Evolutionary conservation across 2,797 vertebrate species (phyloP).

Genomic region (Chiroxiphia lanceolata): DNA sequence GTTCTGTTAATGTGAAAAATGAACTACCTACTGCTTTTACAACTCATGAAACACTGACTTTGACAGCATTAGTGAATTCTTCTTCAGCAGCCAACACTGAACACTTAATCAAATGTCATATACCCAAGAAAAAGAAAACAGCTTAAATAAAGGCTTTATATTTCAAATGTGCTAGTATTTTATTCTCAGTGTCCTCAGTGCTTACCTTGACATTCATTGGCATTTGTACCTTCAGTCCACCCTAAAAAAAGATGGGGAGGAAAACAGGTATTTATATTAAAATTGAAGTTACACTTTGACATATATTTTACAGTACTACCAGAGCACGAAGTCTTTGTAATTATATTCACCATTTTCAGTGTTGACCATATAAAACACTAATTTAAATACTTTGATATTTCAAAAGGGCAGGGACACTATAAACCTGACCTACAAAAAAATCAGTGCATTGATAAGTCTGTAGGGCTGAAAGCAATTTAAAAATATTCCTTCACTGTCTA

Average conservation of each 20-base stretch:
- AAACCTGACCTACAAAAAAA: not conserved
- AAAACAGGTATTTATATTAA: not conserved
- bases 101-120: not conserved
- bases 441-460: not conserved
- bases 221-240: slow-evolving; percentile 83
- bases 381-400: not conserved
- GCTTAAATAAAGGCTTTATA: not conserved
- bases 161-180: not conserved
- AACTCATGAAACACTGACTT: not conserved
- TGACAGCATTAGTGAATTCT: not conserved
- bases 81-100: not conserved
- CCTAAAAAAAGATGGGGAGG: slow-evolving; percentile 68
- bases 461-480: not conserved
- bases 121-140: not conserved
- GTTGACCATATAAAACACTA: not conserved
- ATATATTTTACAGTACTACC: not conserved
- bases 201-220: slow-evolving; percentile 85
- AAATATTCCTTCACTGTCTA: not conserved
- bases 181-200: not conserved
- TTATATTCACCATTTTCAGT: not conserved
- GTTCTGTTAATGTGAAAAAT: not conserved
- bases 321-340: not conserved
- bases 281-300: not conserved
- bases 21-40: not conserved
- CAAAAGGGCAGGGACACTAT: not conserved